Conservation (phyloP, 2,888 invertebrate species). For the Augochlorella aurata region DNA sequence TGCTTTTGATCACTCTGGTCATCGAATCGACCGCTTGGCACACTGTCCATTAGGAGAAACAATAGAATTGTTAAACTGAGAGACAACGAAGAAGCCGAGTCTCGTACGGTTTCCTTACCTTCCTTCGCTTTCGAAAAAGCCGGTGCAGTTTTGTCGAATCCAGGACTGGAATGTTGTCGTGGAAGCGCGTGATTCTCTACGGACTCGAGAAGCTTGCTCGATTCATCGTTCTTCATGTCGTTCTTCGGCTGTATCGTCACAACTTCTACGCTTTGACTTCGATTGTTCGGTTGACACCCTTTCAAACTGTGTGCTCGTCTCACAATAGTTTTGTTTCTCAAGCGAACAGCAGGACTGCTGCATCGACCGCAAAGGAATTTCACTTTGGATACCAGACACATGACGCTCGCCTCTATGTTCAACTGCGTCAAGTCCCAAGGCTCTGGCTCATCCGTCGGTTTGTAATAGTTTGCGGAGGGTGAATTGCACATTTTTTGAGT, state of each 20-base stretch:
- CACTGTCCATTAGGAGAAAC: conserved; percentile 68
- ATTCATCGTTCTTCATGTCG: conserved; percentile 74
- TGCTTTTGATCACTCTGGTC: conserved; percentile 83
- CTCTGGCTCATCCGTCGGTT: conserved; percentile 91
- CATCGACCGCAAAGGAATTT: conserved; percentile 90
- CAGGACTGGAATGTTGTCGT: conserved; percentile 63
- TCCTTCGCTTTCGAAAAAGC: conserved; percentile 79
- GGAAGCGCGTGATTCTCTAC: conserved; percentile 62
- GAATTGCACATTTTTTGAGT: conserved; percentile 85
- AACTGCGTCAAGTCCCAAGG: conserved; percentile 93
- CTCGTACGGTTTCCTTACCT: conserved; percentile 67
- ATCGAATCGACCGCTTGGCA: conserved; percentile 84
- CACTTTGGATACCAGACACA: conserved; percentile 92
- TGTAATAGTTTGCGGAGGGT: conserved; percentile 90
- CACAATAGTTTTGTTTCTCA: conserved; percentile 83
- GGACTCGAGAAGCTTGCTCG: conserved; percentile 73
- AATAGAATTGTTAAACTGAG: not conserved
- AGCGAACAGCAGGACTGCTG: conserved; percentile 87
- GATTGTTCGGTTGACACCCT: conserved; percentile 66
- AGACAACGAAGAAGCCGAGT: not conserved
- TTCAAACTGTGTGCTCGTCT: conserved; percentile 74
- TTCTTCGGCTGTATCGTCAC: conserved; percentile 80
- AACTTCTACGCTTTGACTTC: conserved; percentile 63
- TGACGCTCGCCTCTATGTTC: conserved; percentile 93
- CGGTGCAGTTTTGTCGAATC: conserved; percentile 71